Evolutionary conservation across 1,140 invertebrate genomes (phyloP), one percentile per base, ranked within the genome.

Genomic region (Samia ricini): DNA sequence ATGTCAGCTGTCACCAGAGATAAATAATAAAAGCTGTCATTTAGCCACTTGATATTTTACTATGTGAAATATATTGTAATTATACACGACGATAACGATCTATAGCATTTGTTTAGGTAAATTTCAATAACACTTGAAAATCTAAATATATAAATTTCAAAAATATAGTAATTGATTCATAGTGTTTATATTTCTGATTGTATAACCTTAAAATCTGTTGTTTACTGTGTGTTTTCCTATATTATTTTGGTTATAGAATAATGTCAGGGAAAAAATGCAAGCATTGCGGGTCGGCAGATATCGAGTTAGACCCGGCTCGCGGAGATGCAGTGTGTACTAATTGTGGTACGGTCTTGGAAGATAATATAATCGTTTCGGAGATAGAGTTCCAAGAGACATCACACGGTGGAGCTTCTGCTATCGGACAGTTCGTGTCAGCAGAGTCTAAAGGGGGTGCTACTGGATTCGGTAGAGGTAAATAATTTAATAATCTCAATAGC

Each of bases 301-400:
- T 99, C 61, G 98, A 99, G 89, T 95, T 95, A 58, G 98, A 99
- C 91, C 95, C 96, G 74, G 94, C 95, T 33, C 91, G 98, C 78
- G 98, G 98, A 52, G 97, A 99, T 94, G 96, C 97, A 42, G 97
- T 99, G 0, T 99, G 99, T 91, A 99, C 96, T 29, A 95, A 95
- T 74, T 99, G 99, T 92, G 99, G 98, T 50, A 95, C 96, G 29
- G 98, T 99, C 2, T 85, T 99, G 2, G 98, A 99, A 83, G 98
- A 99, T 74, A 97, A 96, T 74, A 95, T 98, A 55, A 99, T 99
- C 80, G 98, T 99, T 22, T 97, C 96, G 3, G 98, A 99, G 88
- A 94, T 99, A 56, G 96, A 98, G 83, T 99, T 99, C 84, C 95
- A 98, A 87, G 98, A 99, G 89, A 95, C 96, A 84, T 94, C 96